Evolutionary conservation across 2,888 invertebrate species (phyloP), one percentile per base, ranked within the genome.

Genomic region (Thysanoteuthis rhombus): DNA sequence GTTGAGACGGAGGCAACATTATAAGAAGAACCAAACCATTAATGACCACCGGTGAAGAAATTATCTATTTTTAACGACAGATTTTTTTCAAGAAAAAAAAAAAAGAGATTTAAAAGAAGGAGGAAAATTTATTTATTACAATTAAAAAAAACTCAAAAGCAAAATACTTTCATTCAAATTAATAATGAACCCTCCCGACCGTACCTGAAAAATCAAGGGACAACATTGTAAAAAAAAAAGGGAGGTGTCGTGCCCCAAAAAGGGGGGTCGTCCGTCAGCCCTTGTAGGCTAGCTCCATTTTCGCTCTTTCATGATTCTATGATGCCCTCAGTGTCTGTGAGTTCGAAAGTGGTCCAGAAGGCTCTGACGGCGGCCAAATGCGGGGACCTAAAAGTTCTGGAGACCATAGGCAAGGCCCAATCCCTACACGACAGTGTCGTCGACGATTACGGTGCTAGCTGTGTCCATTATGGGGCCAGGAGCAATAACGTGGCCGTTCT

Each of bases 391-490:
- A 93, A 93, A 52, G 58, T 58, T 36, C 52, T 93, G 36, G 93
- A 93, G 52, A 32, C 52, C 39, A 47, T 93, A n/a, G 36, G 93
- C 42, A 36, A 93, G 38, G 93, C 93, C 12, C 93, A 38, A 52
- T 93, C 93, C 38, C 25, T 93, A 10, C 89, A 93, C 22, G 95
- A 95, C 90, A 94, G 93, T 10, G 92, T 95, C 28, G 94, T 94
- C 38, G 97, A 97, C 94, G 95, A 96, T 40, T 95, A 96, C 45
- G 97, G 97, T 10, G 97, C 97, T 8, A 96, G 96, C 92, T 96
- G 96, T 94, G 95, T 97, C 32, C 97, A 97, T 94, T 97, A 97
- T 95, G 97, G 97, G 0, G 97, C 97, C 8, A 95, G 97, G 38
- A 96, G 96, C 90, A 97, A 97, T 12, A 95, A 95, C 93, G 94